phyloP scores from a whole-genome alignment of 1,140 invertebrate genomes.

The Penaeus japonicus region DNA sequence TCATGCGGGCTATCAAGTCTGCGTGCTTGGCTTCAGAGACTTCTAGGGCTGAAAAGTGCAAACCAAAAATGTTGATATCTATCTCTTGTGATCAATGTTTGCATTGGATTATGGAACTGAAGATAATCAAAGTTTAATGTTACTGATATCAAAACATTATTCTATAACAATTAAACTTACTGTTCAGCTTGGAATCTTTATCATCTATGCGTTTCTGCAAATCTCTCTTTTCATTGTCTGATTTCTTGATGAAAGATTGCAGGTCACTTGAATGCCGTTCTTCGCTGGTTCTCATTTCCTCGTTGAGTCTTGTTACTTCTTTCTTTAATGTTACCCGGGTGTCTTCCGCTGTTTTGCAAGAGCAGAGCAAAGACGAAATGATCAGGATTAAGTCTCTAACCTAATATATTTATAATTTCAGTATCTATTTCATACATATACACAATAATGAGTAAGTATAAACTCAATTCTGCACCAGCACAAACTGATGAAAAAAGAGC shows the following conservation, averaged over 20 bases:
- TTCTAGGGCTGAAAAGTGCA: conserved; percentile 38
- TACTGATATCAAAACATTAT: not conserved
- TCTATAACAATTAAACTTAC: conserved; percentile 6
- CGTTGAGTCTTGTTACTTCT: conserved; percentile 48
- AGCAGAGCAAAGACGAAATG: not conserved
- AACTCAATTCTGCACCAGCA: too few species aligned
- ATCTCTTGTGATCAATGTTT: too few species aligned
- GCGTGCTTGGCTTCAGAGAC: conserved; percentile 55
- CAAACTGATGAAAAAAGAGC: too few species aligned
- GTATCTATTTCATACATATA: too few species aligned
- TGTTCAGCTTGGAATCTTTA: conserved; percentile 47
- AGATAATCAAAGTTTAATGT: too few species aligned
- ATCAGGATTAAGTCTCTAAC: too few species aligned
- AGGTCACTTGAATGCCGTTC: conserved; percentile 46
- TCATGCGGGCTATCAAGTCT: conserved; percentile 56
- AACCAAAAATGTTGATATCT: too few species aligned
- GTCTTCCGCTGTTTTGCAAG: conserved; percentile 37
- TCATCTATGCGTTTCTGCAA: conserved; percentile 56
- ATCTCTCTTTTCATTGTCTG: conserved; percentile 56
- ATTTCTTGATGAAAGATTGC: conserved; percentile 47
- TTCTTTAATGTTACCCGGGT: conserved; percentile 40
- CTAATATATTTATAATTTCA: too few species aligned
- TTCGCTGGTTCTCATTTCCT: conserved; percentile 40
- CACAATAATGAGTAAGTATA: too few species aligned
- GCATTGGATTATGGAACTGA: too few species aligned